These are phyloP conservation scores for Porites cylindrica DNA, from an alignment of 92 coral and sea anemone species.

Conservation along the genomic window DNA sequence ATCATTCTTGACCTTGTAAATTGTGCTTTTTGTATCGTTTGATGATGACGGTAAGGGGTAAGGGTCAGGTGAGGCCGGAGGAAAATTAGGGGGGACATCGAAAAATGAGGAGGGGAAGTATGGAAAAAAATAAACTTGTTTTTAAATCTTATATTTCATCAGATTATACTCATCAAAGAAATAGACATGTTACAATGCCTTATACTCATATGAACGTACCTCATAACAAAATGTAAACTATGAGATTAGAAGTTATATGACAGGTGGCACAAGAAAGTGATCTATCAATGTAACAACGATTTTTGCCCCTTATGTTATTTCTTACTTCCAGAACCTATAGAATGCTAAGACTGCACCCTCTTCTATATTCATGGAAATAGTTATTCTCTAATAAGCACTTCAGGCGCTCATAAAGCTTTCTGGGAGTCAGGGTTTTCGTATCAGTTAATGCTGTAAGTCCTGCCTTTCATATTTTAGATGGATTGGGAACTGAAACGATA, in stretches of 20 bases:
- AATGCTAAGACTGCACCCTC: neutral
- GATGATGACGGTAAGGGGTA: too few species aligned
- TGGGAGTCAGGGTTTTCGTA: constrained; percentile 10
- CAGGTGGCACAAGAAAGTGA: too few species aligned
- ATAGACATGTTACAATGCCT: too few species aligned
- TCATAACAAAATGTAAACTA: neutral
- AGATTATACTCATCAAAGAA: too few species aligned
- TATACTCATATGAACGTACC: too few species aligned
- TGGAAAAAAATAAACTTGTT: too few species aligned
- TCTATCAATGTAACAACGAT: neutral
- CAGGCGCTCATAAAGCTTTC: neutral
- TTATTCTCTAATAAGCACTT: constrained; percentile 4
- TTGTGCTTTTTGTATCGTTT: too few species aligned
- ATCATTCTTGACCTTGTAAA: too few species aligned
- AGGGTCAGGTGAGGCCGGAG: too few species aligned
- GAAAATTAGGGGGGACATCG: too few species aligned
- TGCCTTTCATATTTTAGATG: constrained; percentile 13
- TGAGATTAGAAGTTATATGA: neutral
- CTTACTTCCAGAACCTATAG: neutral
- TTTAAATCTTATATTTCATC: too few species aligned
- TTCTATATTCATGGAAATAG: neutral
- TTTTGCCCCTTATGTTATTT: neutral
- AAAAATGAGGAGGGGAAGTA: too few species aligned
- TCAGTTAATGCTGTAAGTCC: neutral
- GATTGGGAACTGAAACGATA: neutral